These are phyloP conservation scores for Lepidothrix coronata DNA, from an alignment of 2,113 vertebrate species.

Conservation along the genomic window DNA sequence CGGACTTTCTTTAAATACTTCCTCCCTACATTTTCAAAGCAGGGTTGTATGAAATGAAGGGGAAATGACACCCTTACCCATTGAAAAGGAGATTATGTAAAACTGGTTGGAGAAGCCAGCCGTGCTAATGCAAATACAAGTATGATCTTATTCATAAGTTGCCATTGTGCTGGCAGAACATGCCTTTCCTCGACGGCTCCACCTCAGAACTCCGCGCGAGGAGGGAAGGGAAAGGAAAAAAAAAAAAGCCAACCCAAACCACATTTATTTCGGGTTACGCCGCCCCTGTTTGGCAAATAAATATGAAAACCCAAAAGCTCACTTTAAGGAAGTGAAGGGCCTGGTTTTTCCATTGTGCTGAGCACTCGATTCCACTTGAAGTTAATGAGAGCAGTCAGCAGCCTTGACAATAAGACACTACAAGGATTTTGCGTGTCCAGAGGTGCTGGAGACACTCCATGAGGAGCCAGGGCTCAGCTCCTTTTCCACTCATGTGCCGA, in stretches of 20 bases:
- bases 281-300: conserved; percentile 2
- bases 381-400: conserved; percentile 52
- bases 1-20: conserved; percentile 77
- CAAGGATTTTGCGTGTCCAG: neutral
- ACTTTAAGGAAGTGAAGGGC: conserved; percentile 31
- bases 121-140: conserved; percentile 75
- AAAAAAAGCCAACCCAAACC: too few species aligned
- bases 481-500: neutral
- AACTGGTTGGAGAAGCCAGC: conserved; percentile 76
- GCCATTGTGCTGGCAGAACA: conserved; percentile 38
- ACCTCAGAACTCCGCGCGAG: neutral
- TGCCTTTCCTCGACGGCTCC: conserved; percentile 44
- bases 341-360: conserved; percentile 16
- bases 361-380: conserved; percentile 47
- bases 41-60: conserved; percentile 76
- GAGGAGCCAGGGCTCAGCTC: neutral
- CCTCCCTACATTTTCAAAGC: conserved; percentile 77
- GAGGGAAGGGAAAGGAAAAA: neutral
- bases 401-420: neutral
- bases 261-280: neutral
- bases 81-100: conserved; percentile 82
- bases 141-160: conserved; percentile 75
- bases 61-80: conserved; percentile 79
- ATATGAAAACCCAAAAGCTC: conserved; percentile 34
- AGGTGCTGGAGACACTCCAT: neutral